phyloP scores from a whole-genome alignment of 2,797 vertebrate species.

The Petrocephalus sullivani region DNA sequence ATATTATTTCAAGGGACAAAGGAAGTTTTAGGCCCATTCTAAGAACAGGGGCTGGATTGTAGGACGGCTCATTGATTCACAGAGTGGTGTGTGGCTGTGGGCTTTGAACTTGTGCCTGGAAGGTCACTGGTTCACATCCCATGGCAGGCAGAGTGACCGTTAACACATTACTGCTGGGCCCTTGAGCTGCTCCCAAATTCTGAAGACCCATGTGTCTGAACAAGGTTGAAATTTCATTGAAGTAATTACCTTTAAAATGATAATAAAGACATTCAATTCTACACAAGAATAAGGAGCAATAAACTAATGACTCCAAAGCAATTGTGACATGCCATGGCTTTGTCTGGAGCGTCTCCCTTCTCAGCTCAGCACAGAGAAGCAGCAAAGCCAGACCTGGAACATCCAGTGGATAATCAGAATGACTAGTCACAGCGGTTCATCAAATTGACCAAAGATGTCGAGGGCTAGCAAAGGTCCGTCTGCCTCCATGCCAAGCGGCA shows the following conservation, averaged over 20 bases:
- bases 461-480: neutral
- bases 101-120: neutral
- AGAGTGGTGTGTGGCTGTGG: neutral
- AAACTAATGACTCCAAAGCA: neutral
- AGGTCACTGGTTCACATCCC: neutral
- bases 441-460: neutral
- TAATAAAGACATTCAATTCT: no score
- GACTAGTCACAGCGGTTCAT: neutral
- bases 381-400: neutral
- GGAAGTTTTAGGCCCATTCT: neutral
- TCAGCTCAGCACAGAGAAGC: neutral
- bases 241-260: no score
- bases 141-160: neutral
- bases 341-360: neutral
- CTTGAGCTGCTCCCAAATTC: neutral
- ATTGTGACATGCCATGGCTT: neutral
- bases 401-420: neutral
- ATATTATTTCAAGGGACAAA: neutral
- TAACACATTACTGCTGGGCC: neutral
- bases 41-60: neutral
- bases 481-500: conserved; percentile 37
- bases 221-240: neutral
- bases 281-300: neutral
- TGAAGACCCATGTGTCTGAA: neutral
- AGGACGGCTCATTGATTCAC: neutral